Base-by-base conservation (phyloP, 2,797 vertebrate species). In the Neosilurus mollespiculum region DNA sequence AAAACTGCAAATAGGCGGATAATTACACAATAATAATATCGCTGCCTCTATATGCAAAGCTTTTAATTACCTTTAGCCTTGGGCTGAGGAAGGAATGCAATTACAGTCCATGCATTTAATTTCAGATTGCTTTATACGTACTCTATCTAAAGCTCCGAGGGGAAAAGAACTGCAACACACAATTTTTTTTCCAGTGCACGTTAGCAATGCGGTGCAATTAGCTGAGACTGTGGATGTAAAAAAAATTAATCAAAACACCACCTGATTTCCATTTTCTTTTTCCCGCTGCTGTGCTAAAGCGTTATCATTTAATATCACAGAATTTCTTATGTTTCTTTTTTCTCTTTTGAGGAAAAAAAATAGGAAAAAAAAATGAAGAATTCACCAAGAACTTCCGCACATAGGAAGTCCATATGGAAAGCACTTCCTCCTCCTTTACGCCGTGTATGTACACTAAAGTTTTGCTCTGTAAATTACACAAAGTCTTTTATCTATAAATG, bases 401-500 rank as follows among this genome's bases (percentile, higher is more conserved):
- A 85, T 59, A 81, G 77, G 66, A 79, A 79, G 83, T 69, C 83
- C 24, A 20, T 18, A 49, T 26, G n/a, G 72, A 78, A 66, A 66
- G 72, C 70, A 59, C 78, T 59, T 80, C 61, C 59, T 70, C 7
- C 24, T 84, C 79, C 78, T 43, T 43, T 43, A 43, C 59, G 77
- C 82, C 82, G 88, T 90, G 90, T 90, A 88, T 87, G 92, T 93
- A 94, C 91, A 94, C 92, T 93, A 43, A 43, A 43, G 92, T 95
- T 95, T 94, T 93, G 92, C 93, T 93, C 94, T 95, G 93, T 95
- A 93, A 92, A 93, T 91, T 93, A 93, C 86, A 89, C 91, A 89
- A 94, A 91, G 88, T 93, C 90, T 94, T 82, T 89, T 91, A 94
- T 95, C 93, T 94, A 93, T 94, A 93, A 94, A 94, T 95, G 94